Conservation (phyloP, 2,888 invertebrate genomes). For the Agrenia bidenticulata region DNA sequence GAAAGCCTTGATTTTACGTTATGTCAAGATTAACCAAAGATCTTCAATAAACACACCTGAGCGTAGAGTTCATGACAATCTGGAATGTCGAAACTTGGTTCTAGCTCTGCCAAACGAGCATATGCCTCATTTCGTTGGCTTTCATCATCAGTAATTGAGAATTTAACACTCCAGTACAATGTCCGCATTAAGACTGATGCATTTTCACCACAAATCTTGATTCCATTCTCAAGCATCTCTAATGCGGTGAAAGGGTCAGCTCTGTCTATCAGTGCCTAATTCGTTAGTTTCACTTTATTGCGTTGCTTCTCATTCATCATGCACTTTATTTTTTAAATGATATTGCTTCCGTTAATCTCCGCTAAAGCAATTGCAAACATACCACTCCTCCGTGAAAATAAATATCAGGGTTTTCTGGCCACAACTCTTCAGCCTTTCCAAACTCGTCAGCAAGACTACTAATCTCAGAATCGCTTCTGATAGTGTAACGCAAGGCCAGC, state of each 20-base stretch:
- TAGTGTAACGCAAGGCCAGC: constrained; percentile 17
- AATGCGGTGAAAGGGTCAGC: constrained; percentile 22
- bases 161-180: constrained; percentile 11
- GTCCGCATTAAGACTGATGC: neutral
- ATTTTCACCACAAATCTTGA: constrained; percentile 7
- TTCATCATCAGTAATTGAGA: constrained; percentile 11
- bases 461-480: constrained; percentile 4
- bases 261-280: constrained; percentile 28
- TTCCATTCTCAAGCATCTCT: constrained; percentile 27
- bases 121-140: neutral
- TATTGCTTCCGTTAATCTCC: too few species aligned
- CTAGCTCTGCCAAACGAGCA: constrained; percentile 19
- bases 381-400: constrained; percentile 39
- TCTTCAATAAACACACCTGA: constrained; percentile 18
- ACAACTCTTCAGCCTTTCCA: constrained; percentile 26
- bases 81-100: constrained; percentile 30
- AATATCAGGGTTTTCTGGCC: constrained; percentile 35
- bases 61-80: constrained; percentile 36
- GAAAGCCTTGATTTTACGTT: neutral
- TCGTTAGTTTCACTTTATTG: too few species aligned
- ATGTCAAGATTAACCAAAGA: too few species aligned
- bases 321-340: too few species aligned
- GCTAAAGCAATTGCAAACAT: neutral
- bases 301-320: too few species aligned
- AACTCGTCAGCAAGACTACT: constrained; percentile 28